Evolutionary conservation across 2,888 invertebrate genomes (phyloP).

Genomic region (Anthrax anthrax): DNA sequence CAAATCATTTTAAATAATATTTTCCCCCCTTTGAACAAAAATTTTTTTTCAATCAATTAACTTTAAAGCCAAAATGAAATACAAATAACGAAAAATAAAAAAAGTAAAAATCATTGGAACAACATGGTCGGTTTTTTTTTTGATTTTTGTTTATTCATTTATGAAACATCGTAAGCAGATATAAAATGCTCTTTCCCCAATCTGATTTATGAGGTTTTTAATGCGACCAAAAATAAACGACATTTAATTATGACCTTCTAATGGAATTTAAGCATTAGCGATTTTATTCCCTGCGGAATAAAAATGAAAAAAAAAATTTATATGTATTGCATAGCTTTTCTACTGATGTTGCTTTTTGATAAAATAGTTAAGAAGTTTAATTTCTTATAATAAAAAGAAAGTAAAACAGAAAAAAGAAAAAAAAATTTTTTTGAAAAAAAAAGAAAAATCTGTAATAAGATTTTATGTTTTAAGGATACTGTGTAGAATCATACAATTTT

Average conservation of each 20-base stretch:
- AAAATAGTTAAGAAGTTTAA: no score
- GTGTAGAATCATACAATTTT: no score
- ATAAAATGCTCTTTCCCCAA: conserved; percentile 5
- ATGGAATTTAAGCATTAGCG: conserved; percentile 31
- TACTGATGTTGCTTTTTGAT: no score
- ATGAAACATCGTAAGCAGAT: conserved; percentile 13
- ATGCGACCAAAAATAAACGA: conserved; percentile 32
- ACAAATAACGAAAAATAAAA: no score
- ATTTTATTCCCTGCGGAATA: neutral
- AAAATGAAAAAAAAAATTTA: neutral
- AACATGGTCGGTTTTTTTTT: no score
- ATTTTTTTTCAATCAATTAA: conserved; percentile 12
- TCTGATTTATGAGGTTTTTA: conserved; percentile 32
- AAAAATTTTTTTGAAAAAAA: no score
- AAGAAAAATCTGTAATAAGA: no score
- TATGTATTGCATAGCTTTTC: neutral
- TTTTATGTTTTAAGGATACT: no score
- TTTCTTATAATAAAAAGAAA: no score
- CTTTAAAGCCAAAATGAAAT: neutral
- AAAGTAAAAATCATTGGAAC: neutral
- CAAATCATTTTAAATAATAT: neutral
- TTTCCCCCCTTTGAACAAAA: neutral
- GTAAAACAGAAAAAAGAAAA: no score
- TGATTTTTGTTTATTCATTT: no score
- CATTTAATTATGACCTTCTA: conserved; percentile 33